Evolutionary conservation across 1,140 invertebrate species (phyloP).

Genomic region (Diprion similis): DNA sequence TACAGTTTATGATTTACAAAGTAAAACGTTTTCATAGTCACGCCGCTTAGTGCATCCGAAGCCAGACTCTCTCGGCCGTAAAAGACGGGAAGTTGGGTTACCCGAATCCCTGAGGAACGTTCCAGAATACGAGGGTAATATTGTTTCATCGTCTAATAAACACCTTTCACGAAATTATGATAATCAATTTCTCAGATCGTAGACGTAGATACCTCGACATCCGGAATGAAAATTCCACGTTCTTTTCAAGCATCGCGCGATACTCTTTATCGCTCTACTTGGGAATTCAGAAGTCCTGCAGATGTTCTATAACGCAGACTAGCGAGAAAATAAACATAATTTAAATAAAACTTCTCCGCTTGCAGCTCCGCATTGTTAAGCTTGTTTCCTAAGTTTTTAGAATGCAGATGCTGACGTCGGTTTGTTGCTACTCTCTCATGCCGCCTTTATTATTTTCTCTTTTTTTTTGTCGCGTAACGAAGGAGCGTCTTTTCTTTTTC

Average conservation of each 20-base stretch:
- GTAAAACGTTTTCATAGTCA: neutral
- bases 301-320: neutral
- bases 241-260: too few species aligned
- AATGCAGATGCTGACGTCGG: conserved; percentile 4
- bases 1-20: neutral
- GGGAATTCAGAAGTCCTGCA: too few species aligned
- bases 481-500: neutral
- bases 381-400: neutral
- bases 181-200: too few species aligned
- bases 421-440: neutral
- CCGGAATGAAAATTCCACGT: too few species aligned
- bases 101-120: too few species aligned
- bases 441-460: too few species aligned
- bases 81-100: neutral
- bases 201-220: too few species aligned
- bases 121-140: too few species aligned
- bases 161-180: too few species aligned
- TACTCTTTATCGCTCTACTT: too few species aligned
- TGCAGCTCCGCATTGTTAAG: conserved; percentile 1
- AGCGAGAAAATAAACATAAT: conserved; percentile 1
- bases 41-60: neutral
- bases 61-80: neutral
- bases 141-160: too few species aligned
- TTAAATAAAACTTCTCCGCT: neutral
- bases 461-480: neutral